Evolutionary conservation across 2,888 invertebrate species (phyloP).

Genomic region (Pegoplata infirma): DNA sequence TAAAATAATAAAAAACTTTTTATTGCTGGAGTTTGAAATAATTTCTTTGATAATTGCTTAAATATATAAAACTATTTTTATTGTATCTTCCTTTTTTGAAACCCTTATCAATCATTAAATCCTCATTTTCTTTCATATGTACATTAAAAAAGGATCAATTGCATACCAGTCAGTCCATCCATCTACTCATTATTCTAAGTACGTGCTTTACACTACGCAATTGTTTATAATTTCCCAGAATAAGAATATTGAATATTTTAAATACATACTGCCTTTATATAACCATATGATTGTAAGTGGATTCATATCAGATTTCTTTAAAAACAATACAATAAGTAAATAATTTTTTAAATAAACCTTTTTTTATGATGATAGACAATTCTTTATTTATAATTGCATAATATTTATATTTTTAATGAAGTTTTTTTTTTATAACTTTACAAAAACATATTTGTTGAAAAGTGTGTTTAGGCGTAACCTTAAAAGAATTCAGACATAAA

Average conservation of each 20-base stretch:
- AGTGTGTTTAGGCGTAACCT: constrained; percentile 41
- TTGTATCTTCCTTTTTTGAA: not conserved
- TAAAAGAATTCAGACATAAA: not conserved
- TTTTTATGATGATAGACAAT: constrained; percentile 10
- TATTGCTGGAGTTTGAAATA: not conserved
- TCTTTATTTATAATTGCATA: constrained; percentile 35
- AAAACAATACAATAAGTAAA: not conserved
- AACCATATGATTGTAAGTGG: constrained; percentile 16
- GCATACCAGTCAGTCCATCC: too few relatives aligned
- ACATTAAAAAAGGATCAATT: not conserved
- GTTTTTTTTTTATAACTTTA: not conserved
- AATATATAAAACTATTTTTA: not conserved
- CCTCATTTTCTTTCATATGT: not conserved
- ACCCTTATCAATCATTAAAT: not conserved
- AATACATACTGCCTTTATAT: not conserved
- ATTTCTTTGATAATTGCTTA: not conserved
- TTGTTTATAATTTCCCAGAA: constrained; percentile 7
- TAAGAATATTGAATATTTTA: not conserved
- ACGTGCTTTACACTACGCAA: constrained; percentile 1
- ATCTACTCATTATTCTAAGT: not conserved
- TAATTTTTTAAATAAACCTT: constrained; percentile 7
- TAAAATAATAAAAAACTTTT: not conserved
- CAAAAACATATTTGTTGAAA: not conserved
- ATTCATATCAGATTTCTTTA: constrained; percentile 18
- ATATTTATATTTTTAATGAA: not conserved